Conservation (phyloP, 2,113 vertebrate genomes). For the Neotoma lepida region DNA sequence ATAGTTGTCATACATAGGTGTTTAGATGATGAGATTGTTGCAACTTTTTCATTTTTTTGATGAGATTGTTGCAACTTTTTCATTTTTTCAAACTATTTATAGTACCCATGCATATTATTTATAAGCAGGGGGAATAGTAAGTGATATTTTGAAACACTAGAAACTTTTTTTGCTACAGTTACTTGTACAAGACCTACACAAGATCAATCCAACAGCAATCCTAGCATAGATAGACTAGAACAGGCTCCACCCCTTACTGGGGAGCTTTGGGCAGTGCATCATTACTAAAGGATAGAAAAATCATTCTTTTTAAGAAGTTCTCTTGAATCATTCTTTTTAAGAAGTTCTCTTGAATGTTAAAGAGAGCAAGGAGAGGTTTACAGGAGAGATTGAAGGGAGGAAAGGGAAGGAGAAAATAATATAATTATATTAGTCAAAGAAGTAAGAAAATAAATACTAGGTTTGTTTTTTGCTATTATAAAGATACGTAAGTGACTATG, state of each 20-base stretch:
- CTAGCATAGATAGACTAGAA: not conserved
- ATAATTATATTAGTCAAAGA: conserved; percentile 29
- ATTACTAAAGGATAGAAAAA: not conserved
- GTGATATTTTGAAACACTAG: not conserved
- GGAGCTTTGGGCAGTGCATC: too few species aligned
- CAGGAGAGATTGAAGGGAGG: not conserved
- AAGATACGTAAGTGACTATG: conserved; percentile 3
- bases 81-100: not conserved
- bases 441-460: not conserved
- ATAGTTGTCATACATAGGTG: not conserved
- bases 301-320: not conserved
- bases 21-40: not conserved
- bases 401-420: not conserved
- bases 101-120: not conserved
- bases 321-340: too few species aligned
- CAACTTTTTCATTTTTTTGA: not conserved
- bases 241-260: not conserved
- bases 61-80: not conserved
- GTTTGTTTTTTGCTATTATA: not conserved
- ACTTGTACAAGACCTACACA: not conserved
- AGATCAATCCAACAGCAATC: not conserved
- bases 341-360: not conserved
- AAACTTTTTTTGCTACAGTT: not conserved
- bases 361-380: not conserved
- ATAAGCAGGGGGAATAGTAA: not conserved